Evolutionary conservation across 2,113 vertebrate species (phyloP), one percentile per base, ranked within the genome.

Genomic region (Maccullochella peelii): DNA sequence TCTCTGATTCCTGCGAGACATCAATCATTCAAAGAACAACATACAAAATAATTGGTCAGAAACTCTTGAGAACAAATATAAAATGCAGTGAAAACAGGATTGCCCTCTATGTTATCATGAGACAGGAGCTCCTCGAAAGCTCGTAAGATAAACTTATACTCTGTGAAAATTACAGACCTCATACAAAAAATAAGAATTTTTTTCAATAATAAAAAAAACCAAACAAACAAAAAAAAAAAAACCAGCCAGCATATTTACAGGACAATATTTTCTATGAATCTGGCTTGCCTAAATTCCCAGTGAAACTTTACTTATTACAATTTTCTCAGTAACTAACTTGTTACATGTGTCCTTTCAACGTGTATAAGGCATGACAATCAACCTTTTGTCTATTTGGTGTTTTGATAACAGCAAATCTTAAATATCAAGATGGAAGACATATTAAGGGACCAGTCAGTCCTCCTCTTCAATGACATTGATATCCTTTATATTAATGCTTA

Each of bases 271-370:
- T 91, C 93, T 85, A 79, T 73, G 78, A 90, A 67, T 87, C 90
- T 94, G 93, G 92, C 94, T 91, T 83, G 71, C 68, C 95, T 95
- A 93, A 95, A 95, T 94, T 94, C 95, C 94, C 93, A 95, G 94
- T 95, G 94, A 93, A 92, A 85, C 79, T 83, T 89, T 83, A 71
- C 58, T 86, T 72, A 87, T 86, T 74, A 85, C 65, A 79, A 72
- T 88, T 84, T 78, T 86, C 91, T 92, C 89, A 90, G 93, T 94
- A 94, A 95, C 94, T 75, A 71, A 90, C 74, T 71, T 82, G 94
- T 93, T 94, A 94, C 94, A 90, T 6, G 90, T 93, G 94, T 95
- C 94, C 63, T 84, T 79, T 87, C 55, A 62, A 81, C 88, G 73
- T 61, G 27, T 83, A 87, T 91, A 94, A 94, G 92, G 91, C 88